Percentiles rank a stretch among this genome's conserved stretches.
These are phyloP conservation scores for Nannobrachium achirus DNA, from an alignment of 2,113 vertebrate species.

Conservation along the genomic window DNA sequence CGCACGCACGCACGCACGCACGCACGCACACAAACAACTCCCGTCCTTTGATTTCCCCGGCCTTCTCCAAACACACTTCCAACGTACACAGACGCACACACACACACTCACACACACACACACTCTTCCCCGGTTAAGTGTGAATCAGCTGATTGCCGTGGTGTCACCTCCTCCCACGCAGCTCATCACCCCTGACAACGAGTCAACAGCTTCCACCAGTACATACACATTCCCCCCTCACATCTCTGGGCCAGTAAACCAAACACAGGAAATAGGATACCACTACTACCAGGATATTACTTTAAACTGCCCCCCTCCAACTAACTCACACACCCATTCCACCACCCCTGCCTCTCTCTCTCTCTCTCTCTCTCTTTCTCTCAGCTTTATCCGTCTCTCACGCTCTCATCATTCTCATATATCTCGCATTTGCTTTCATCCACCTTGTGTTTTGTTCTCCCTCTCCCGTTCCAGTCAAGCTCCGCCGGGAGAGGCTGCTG, in stretches of 20 bases:
- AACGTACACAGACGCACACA: background rate
- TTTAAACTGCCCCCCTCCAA: slow-evolving; percentile 54
- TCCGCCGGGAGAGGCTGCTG: slow-evolving; percentile 21
- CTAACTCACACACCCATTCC: slow-evolving; percentile 38
- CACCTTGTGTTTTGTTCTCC: background rate
- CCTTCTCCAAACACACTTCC: background rate
- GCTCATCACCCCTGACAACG: background rate
- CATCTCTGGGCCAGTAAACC: slow-evolving; percentile 25
- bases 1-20: background rate
- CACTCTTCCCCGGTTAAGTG: slow-evolving; percentile 23
- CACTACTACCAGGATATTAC: slow-evolving; percentile 58
- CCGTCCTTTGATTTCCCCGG: background rate
- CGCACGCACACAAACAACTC: slow-evolving; percentile 1
- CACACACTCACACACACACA: slow-evolving; percentile 5
- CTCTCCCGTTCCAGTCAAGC: slow-evolving; percentile 24
- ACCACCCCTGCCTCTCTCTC: background rate
- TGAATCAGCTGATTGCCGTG: slow-evolving; percentile 55
- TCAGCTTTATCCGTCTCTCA: slow-evolving; percentile 1
- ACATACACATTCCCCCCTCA: slow-evolving; percentile 4
- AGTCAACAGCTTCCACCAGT: background rate
- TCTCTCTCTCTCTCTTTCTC: background rate
- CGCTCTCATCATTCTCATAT: background rate
- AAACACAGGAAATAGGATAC: slow-evolving; percentile 58
- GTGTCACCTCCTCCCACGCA: background rate
- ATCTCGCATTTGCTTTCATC: background rate